Conservation (phyloP, 2,888 invertebrate species). For the Macropis europaea region DNA sequence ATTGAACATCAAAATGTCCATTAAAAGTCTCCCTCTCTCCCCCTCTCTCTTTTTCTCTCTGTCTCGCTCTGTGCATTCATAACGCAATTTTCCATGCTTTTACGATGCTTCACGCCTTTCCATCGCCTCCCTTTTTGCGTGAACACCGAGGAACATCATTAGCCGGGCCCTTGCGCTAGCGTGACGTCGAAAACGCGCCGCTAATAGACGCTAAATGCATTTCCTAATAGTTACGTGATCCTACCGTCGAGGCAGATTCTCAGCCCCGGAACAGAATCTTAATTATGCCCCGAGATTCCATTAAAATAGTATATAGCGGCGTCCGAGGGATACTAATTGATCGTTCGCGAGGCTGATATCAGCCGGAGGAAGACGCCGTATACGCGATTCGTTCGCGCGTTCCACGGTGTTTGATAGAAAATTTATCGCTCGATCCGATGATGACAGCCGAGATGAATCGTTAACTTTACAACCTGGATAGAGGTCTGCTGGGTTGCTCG, state of each 20-base stretch:
- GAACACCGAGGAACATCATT: conserved; percentile 37
- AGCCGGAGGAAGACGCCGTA: conserved; percentile 22
- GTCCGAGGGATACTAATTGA: conserved; percentile 50
- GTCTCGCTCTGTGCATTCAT: conserved; percentile 50
- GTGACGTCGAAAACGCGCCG: conserved; percentile 39
- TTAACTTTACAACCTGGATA: too few species aligned
- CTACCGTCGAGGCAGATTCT: conserved; percentile 47
- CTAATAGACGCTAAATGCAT: conserved; percentile 62
- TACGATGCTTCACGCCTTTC: conserved; percentile 48
- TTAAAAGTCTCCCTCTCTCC: too few species aligned
- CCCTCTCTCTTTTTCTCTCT: too few species aligned
- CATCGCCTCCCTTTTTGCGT: conserved; percentile 29
- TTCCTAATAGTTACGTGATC: conserved; percentile 57
- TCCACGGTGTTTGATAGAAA: conserved; percentile 23
- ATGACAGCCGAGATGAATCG: neutral
- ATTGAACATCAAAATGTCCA: conserved; percentile 56
- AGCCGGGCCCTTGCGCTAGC: conserved; percentile 27
- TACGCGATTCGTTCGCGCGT: conserved; percentile 19
- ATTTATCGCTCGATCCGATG: conserved; percentile 10
- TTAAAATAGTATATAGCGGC: conserved; percentile 56
- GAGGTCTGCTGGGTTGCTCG: neutral
- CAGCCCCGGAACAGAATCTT: conserved; percentile 45
- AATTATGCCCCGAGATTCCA: conserved; percentile 55
- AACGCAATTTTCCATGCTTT: conserved; percentile 54
- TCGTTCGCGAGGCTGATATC: conserved; percentile 53